Conservation (phyloP, 2,113 vertebrate species). For the Gadus chalcogrammus region DNA sequence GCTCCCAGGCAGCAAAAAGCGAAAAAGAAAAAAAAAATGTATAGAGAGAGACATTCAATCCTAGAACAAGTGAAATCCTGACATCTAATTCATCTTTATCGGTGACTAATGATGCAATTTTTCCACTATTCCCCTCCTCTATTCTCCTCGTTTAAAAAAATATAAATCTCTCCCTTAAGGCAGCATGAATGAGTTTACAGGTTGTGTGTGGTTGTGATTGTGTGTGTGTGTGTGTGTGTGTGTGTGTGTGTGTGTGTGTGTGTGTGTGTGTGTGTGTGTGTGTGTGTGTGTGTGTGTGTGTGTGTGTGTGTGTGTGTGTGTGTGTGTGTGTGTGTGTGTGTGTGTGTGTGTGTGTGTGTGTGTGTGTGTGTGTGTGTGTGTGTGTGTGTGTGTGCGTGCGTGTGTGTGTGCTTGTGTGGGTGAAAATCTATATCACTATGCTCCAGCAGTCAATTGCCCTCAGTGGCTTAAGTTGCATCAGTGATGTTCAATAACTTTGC, state of each 20-base stretch:
- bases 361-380: too few relatives aligned
- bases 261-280: slow-evolving; percentile 24
- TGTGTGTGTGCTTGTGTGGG: slow-evolving; percentile 14
- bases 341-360: too few relatives aligned
- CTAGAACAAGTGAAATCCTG: slow-evolving; percentile 36
- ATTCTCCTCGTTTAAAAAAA: too few relatives aligned
- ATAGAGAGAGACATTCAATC: slow-evolving; percentile 42
- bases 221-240: too few relatives aligned
- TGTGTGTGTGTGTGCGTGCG: slow-evolving; percentile 21
- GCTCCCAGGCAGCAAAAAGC: slow-evolving; percentile 14
- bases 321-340: too few relatives aligned
- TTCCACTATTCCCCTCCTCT: slow-evolving; percentile 17
- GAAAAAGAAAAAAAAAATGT: slow-evolving; percentile 27
- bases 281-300: slow-evolving; percentile 21
- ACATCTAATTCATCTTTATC: slow-evolving; percentile 58
- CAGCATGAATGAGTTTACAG: too few relatives aligned
- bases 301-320: slow-evolving; percentile 32
- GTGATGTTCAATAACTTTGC: slow-evolving; percentile 23
- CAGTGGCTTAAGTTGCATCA: slow-evolving; percentile 33
- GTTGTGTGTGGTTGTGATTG: too few relatives aligned
- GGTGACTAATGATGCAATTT: slow-evolving; percentile 52
- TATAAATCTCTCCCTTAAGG: too few relatives aligned
- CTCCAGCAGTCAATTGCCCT: slow-evolving; percentile 18
- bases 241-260: slow-evolving; percentile 6
- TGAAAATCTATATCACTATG: slow-evolving; percentile 24